A percentile compares a stretch with the other conserved stretches of the same genome.
These are phyloP conservation scores for Chionodraco myersi DNA, from an alignment of 2,113 vertebrate species.

Conservation along the genomic window DNA sequence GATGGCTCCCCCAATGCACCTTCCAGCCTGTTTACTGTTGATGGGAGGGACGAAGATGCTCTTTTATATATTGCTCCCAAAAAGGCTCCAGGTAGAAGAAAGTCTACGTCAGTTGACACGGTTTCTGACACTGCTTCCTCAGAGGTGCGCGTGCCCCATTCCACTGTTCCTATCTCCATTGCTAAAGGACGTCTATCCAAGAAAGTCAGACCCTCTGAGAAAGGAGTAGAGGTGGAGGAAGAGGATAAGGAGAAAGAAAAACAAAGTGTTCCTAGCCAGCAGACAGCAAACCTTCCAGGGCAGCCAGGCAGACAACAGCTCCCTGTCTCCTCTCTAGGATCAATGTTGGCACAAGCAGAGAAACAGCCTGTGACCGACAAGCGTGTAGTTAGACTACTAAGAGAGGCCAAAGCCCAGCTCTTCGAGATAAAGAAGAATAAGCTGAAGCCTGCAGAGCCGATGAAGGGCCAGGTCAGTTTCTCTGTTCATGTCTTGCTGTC, in stretches of 20 bases:
- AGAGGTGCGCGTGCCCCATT: conserved; percentile 76
- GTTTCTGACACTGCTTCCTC: conserved; percentile 71
- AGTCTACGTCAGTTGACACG: conserved; percentile 81
- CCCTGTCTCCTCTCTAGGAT: conserved; percentile 89
- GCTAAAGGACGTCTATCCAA: conserved; percentile 90
- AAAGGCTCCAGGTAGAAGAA: conserved; percentile 87
- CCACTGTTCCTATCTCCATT: conserved; percentile 78
- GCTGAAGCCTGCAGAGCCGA: conserved; percentile 91
- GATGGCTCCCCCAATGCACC: conserved; percentile 75
- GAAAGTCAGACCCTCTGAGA: conserved; percentile 86
- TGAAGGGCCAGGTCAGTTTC: conserved; percentile 93
- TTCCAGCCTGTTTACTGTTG: conserved; percentile 72
- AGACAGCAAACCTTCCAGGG: conserved; percentile 64
- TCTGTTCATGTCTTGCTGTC: not conserved
- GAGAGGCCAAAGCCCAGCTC: conserved; percentile 96
- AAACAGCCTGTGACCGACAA: conserved; percentile 95
- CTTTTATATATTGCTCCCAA: conserved; percentile 70
- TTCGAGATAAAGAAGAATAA: conserved; percentile 98
- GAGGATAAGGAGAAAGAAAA: conserved; percentile 89
- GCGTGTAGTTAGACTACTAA: conserved; percentile 93
- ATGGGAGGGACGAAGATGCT: conserved; percentile 79
- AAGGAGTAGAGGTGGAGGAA: conserved; percentile 84
- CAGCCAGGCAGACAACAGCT: conserved; percentile 85
- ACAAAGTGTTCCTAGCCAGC: conserved; percentile 78
- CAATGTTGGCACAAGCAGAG: conserved; percentile 92